phyloP scores from a whole-genome alignment of 2,888 invertebrate genomes.

The Volucella zonaria region DNA sequence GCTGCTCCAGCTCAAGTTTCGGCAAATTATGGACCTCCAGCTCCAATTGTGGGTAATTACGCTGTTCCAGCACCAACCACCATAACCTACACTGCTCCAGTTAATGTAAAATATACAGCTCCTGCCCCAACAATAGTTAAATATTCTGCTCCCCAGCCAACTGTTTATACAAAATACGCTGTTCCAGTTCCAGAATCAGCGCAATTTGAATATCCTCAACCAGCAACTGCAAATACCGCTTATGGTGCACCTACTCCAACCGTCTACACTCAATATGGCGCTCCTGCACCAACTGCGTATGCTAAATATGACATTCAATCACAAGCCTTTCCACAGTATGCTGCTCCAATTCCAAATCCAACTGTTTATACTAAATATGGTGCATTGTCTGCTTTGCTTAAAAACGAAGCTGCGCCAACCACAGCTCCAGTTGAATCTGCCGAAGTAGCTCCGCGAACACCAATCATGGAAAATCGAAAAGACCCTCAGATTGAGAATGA shows the following conservation, averaged over 20 bases:
- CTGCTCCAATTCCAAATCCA: constrained; percentile 74
- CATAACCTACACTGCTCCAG: constrained; percentile 28
- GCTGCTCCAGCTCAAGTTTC: constrained; percentile 22
- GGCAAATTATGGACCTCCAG: constrained; percentile 16
- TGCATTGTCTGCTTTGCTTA: background rate
- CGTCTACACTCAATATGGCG: constrained; percentile 22
- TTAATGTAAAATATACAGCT: constrained; percentile 59
- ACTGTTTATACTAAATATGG: constrained; percentile 12
- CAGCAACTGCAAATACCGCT: constrained; percentile 68
- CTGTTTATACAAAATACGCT: constrained; percentile 19
- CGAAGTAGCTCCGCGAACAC: background rate
- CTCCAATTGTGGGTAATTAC: background rate
- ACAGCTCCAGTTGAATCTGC: constrained; percentile 9
- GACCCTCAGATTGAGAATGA: constrained; percentile 21
- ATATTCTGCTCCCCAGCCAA: constrained; percentile 11
- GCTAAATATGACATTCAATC: constrained; percentile 45
- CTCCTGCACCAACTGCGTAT: constrained; percentile 71
- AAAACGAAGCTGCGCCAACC: constrained; percentile 10
- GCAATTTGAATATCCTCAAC: constrained; percentile 14
- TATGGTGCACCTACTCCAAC: constrained; percentile 66
- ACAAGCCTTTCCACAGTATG: constrained; percentile 76
- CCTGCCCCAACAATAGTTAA: constrained; percentile 53
- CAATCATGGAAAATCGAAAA: constrained; percentile 38
- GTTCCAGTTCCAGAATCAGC: constrained; percentile 24
- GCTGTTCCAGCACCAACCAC: background rate